Evolutionary conservation across 2,888 invertebrate species (phyloP), one percentile per base, ranked within the genome.

Genomic region (Aporophyla lueneburgensis): DNA sequence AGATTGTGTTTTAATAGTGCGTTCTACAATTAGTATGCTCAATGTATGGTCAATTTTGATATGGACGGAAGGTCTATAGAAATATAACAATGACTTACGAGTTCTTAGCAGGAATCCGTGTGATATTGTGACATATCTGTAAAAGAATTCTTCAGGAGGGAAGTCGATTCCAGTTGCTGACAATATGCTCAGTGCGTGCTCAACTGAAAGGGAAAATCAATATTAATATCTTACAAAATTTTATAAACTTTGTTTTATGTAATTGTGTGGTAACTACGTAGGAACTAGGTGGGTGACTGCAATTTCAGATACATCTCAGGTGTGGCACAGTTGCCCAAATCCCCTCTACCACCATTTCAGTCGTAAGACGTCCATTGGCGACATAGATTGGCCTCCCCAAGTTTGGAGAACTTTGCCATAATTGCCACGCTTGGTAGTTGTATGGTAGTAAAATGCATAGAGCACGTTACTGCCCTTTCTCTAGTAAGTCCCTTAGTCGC

Each of bases 111-210:
- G 59, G 94, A 97, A 96, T 74, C 93, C 94, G 66, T 96, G 96
- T 0, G 96, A 96, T 16, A 66, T 0, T 6, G 79, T 80, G 75
- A 89, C 33, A 68, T 96, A 96, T 27, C 87, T 87, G 19, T 92
- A 67, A 27, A 96, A 92, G 76, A 91, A 95, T 83, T 95, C 93
- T n/a, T 86, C 88, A 0, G 89, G 87, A 0, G 94, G 92, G 58
- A 90, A 90, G 54, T 92, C 88, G 0, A 94, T 88, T 5, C 95
- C 95, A 4, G 97, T 96, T 2, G 97, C 97, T 1, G 97, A 96
- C 61, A 97, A 88, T 93, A 98, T 97, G 68, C 97, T 97, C 54
- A 98, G 87, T 27, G 95, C 81, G 84, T 98, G 98, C 86, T 98
- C 98, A 73, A 97, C 97, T 97, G 88, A 67, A 94, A 93, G 53